Conservation (phyloP, 2,113 vertebrate genomes). For the Thamnophis sirtalis region DNA sequence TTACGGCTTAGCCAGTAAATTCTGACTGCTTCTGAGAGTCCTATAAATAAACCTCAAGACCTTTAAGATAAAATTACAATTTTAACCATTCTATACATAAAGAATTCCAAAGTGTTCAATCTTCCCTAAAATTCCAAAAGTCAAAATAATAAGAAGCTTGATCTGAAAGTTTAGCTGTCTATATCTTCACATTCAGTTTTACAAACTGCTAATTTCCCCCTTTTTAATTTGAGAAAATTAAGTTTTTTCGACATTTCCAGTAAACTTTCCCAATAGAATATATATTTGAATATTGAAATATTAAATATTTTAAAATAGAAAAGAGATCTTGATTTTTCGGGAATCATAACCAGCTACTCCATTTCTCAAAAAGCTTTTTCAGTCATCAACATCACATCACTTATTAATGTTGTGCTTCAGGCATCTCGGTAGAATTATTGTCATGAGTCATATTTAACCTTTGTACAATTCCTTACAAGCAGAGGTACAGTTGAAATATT, state of each 20-base stretch:
- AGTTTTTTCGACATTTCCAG: background rate
- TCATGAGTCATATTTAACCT: background rate
- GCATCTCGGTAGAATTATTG: slow-evolving; percentile 13
- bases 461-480: background rate
- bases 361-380: background rate
- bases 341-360: background rate
- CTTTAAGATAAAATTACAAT: background rate
- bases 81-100: background rate
- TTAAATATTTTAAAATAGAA: background rate
- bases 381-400: background rate
- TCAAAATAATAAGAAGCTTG: background rate
- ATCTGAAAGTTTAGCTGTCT: background rate
- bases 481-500: background rate
- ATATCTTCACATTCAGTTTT: background rate
- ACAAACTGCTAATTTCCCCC: background rate
- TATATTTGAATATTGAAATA: background rate
- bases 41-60: background rate
- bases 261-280: background rate
- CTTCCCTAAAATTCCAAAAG: background rate
- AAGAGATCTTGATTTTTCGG: background rate
- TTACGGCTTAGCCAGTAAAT: background rate
- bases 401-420: slow-evolving; percentile 12
- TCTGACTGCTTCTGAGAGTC: background rate
- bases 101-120: background rate
- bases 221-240: background rate